Evolutionary conservation across 2,113 vertebrate genomes (phyloP).

Genomic region (Mixornis gularis): DNA sequence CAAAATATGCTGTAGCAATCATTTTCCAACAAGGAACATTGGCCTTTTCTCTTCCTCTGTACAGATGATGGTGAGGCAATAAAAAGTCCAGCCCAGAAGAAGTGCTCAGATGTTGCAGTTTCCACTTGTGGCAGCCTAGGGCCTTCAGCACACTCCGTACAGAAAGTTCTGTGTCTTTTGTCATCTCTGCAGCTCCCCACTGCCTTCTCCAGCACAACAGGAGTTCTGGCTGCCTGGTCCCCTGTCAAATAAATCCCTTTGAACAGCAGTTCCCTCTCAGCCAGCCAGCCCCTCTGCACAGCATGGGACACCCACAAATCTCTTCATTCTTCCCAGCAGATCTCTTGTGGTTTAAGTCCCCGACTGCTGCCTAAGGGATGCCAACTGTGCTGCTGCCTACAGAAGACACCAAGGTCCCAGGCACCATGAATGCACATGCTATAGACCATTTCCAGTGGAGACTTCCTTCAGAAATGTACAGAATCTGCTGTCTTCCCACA

Average conservation of each 20-base stretch:
- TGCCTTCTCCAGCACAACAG: not conserved
- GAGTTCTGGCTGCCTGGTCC: not conserved
- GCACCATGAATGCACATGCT: fast-evolving
- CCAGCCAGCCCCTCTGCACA: not conserved
- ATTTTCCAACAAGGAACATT: not conserved
- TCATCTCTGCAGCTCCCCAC: not conserved
- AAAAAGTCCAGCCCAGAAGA: not conserved
- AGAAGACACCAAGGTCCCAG: not conserved
- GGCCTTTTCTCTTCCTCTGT: not conserved
- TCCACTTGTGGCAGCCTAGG: not conserved
- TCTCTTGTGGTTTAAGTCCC: not conserved
- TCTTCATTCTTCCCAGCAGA: not conserved
- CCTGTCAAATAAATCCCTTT: not conserved
- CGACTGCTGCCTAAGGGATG: not conserved
- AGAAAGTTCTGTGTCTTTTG: not conserved
- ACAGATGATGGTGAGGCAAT: not conserved
- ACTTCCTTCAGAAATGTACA: not conserved
- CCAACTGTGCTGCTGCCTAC: not conserved
- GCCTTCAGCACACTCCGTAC: not conserved
- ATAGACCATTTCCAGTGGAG: not conserved
- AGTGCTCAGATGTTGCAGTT: not conserved
- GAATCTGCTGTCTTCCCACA: not conserved
- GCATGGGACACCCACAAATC: not conserved
- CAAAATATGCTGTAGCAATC: constrained; percentile 40
- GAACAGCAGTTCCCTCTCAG: not conserved